Evolutionary conservation across 2,888 invertebrate genomes (phyloP).

Genomic region (Stenotaenia linearis): DNA sequence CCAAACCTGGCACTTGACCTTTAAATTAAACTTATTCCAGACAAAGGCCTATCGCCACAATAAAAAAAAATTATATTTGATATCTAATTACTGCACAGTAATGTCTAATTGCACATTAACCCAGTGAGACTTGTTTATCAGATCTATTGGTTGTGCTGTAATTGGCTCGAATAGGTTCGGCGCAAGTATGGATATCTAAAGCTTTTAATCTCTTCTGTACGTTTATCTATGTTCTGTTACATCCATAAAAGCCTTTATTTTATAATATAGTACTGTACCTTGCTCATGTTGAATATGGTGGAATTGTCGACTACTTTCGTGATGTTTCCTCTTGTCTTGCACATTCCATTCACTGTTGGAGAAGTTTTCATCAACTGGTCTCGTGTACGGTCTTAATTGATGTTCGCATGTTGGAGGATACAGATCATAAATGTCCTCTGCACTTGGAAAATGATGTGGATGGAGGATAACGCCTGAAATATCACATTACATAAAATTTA

Average conservation of each 20-base stretch:
- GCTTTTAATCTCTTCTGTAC: not conserved
- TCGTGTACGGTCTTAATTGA: not conserved
- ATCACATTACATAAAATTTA: no score
- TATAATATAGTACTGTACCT: not conserved
- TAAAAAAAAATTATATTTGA: not conserved
- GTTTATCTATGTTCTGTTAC: not conserved
- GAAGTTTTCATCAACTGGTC: constrained; percentile 17
- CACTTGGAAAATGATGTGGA: constrained; percentile 27
- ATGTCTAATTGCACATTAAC: not conserved
- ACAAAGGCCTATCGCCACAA: not conserved
- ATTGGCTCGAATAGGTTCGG: not conserved
- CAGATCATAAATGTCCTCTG: constrained; percentile 27
- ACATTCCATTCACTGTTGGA: constrained; percentile 28
- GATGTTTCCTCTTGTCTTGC: constrained; percentile 14
- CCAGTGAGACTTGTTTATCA: not conserved
- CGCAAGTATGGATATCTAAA: constrained; percentile 4
- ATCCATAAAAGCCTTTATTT: not conserved
- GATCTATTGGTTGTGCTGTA: not conserved
- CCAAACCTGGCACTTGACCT: no score
- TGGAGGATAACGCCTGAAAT: constrained; percentile 20
- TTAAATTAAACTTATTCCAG: no score
- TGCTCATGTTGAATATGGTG: constrained; percentile 13
- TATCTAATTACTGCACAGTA: not conserved
- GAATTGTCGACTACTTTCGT: not conserved
- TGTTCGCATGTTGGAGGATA: constrained; percentile 3